Evolutionary conservation across 2,797 vertebrate species (phyloP).

Genomic region (Astyanax mexicanus): DNA sequence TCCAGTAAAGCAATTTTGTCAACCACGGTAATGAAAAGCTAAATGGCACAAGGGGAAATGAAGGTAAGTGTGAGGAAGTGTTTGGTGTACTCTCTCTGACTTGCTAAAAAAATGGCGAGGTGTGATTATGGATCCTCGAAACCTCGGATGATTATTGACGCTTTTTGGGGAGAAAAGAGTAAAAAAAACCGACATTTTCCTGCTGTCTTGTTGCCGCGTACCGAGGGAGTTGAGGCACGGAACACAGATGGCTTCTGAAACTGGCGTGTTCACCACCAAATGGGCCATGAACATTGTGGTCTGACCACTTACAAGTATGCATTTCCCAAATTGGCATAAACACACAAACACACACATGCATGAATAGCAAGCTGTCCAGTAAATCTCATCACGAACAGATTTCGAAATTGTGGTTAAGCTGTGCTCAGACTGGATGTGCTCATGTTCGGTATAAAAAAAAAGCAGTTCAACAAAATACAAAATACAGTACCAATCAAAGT

Average conservation of each 20-base stretch:
- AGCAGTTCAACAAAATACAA: neutral
- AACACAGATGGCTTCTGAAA: slow-evolving; percentile 74
- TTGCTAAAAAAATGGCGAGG: neutral
- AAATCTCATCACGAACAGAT: neutral
- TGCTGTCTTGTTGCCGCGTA: slow-evolving; percentile 64
- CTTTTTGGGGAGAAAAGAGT: slow-evolving; percentile 52
- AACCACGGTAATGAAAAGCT: neutral
- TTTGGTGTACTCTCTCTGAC: neutral
- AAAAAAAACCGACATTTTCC: slow-evolving; percentile 57
- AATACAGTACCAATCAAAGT: no score
- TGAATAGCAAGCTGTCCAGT: neutral
- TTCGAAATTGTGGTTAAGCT: neutral
- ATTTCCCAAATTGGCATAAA: slow-evolving; percentile 23
- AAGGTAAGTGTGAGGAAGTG: neutral
- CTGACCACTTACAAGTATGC: slow-evolving; percentile 61
- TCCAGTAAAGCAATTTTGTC: slow-evolving; percentile 11
- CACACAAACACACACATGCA: neutral
- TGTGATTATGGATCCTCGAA: slow-evolving; percentile 51
- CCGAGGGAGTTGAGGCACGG: slow-evolving; percentile 67
- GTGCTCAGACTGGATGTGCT: neutral
- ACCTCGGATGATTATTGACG: slow-evolving; percentile 67
- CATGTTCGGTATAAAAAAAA: neutral
- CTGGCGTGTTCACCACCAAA: slow-evolving; percentile 71
- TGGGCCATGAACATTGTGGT: slow-evolving; percentile 71
- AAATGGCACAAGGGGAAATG: slow-evolving; percentile 4